Percentiles rank a stretch among this genome's conserved stretches.
Conservation (phyloP, 2,113 vertebrate genomes). For the Amia ocellicauda region DNA sequence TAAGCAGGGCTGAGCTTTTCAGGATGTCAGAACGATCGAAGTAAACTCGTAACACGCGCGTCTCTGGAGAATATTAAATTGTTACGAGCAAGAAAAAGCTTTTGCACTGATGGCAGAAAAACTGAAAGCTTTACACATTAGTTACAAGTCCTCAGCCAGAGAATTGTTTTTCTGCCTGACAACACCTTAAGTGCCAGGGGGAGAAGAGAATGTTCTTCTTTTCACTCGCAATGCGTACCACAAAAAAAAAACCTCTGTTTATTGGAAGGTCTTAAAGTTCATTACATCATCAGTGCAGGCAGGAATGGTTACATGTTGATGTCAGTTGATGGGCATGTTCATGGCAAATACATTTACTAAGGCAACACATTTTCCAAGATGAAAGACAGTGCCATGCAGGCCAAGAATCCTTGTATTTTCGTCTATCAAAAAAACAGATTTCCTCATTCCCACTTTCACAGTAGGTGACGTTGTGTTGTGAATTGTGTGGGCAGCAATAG, state of each 20-base stretch:
- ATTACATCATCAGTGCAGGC: conserved; percentile 57
- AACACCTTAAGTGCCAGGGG: conserved; percentile 4
- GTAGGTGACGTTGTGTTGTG: too few species aligned
- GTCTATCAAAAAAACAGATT: too few species aligned
- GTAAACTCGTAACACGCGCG: conserved; percentile 39
- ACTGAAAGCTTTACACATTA: conserved; percentile 40
- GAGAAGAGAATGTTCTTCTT: conserved; percentile 37
- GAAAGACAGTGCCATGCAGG: neutral
- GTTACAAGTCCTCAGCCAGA: conserved; percentile 37
- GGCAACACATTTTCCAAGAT: conserved; percentile 31
- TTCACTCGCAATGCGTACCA: conserved; percentile 50
- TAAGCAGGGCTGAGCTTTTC: conserved; percentile 12
- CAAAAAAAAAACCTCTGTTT: conserved; percentile 41
- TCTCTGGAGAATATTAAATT: conserved; percentile 51
- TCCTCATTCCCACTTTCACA: too few species aligned
- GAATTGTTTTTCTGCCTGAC: conserved; percentile 26
- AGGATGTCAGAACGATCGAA: conserved; percentile 48
- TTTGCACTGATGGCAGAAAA: conserved; percentile 52
- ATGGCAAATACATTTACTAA: conserved; percentile 40
- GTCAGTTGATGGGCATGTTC: conserved; percentile 38
- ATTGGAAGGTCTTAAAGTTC: conserved; percentile 59
- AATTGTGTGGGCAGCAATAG: too few species aligned
- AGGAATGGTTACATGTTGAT: conserved; percentile 57
- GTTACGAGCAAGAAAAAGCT: conserved; percentile 54
- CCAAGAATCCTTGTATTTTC: neutral